Evolutionary conservation across 1,140 invertebrate genomes (phyloP).

Genomic region (Pseudobourletiella spinata): DNA sequence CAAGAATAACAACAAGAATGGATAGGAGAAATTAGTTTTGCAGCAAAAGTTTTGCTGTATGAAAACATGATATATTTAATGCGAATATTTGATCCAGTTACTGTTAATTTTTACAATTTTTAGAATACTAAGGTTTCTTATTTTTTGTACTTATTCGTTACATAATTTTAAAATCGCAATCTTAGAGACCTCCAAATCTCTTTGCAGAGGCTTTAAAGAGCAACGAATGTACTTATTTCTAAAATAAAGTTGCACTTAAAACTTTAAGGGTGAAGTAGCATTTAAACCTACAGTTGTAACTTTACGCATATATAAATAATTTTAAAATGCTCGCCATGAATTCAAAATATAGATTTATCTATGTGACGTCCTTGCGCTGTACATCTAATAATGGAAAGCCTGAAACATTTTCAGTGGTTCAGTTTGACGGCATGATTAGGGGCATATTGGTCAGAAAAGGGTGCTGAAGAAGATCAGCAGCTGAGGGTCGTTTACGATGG

Average conservation of each 20-base stretch:
- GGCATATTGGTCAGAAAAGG: slow-evolving; percentile 52
- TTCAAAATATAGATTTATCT: too few species aligned
- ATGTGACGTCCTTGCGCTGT: too few species aligned
- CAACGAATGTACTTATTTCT: too few species aligned
- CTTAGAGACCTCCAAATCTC: background rate
- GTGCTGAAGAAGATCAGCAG: slow-evolving; percentile 58
- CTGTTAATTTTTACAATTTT: background rate
- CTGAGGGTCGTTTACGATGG: slow-evolving; percentile 57
- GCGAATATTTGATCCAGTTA: background rate
- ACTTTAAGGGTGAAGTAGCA: too few species aligned
- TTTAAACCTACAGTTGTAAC: too few species aligned
- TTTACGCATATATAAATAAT: too few species aligned
- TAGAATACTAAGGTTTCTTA: background rate
- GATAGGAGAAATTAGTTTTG: background rate
- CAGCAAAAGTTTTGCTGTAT: background rate
- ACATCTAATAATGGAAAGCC: too few species aligned
- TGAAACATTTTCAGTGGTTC: too few species aligned
- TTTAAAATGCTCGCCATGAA: too few species aligned
- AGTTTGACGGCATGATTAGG: too few species aligned
- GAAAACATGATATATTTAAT: background rate
- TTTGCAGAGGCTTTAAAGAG: background rate
- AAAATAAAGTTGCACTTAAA: too few species aligned
- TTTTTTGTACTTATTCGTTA: background rate
- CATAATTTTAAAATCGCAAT: background rate
- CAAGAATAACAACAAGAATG: background rate